These are phyloP conservation scores for Xenentodon cancila DNA, from an alignment of 2,797 vertebrate genomes.

Conservation along the genomic window DNA sequence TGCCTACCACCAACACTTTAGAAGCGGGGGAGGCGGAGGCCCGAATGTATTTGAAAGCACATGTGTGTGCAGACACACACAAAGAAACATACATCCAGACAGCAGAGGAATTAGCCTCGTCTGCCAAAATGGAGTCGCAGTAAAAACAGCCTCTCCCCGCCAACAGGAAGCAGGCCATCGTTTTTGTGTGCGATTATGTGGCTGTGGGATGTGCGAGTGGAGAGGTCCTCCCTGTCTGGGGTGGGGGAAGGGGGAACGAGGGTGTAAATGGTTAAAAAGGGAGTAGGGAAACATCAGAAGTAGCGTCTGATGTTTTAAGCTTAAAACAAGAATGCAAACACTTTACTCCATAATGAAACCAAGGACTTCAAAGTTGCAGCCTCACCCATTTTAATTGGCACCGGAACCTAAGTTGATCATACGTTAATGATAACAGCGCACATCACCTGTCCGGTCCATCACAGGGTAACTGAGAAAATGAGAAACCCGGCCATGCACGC, in stretches of 20 bases:
- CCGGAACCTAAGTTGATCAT: too few relatives aligned
- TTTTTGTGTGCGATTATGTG: constrained; percentile 58
- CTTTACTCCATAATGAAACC: too few relatives aligned
- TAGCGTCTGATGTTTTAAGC: neutral
- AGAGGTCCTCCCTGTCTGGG: constrained; percentile 50
- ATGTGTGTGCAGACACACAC: constrained; percentile 23
- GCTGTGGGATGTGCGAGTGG: constrained; percentile 49
- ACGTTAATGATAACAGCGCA: too few relatives aligned
- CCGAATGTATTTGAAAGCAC: constrained; percentile 42
- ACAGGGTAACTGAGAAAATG: too few relatives aligned
- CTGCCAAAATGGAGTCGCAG: constrained; percentile 72
- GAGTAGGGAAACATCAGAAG: constrained; percentile 30
- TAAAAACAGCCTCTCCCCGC: constrained; percentile 69
- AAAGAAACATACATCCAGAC: constrained; percentile 42
- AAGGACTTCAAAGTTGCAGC: too few relatives aligned
- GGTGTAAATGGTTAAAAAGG: constrained; percentile 25
- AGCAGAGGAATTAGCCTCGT: constrained; percentile 68
- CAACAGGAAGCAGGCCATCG: constrained; percentile 71
- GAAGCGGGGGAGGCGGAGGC: constrained; percentile 29
- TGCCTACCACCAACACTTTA: constrained; percentile 15
- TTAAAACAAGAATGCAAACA: too few relatives aligned
- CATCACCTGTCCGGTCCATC: too few relatives aligned
- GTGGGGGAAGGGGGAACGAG: constrained; percentile 16
- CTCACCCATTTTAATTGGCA: too few relatives aligned
- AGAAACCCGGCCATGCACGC: too few relatives aligned